A percentile compares a stretch with the other conserved stretches of the same genome.
Evolutionary conservation across 2,113 vertebrate species (phyloP).

Genomic region (Hemiprocne comata): DNA sequence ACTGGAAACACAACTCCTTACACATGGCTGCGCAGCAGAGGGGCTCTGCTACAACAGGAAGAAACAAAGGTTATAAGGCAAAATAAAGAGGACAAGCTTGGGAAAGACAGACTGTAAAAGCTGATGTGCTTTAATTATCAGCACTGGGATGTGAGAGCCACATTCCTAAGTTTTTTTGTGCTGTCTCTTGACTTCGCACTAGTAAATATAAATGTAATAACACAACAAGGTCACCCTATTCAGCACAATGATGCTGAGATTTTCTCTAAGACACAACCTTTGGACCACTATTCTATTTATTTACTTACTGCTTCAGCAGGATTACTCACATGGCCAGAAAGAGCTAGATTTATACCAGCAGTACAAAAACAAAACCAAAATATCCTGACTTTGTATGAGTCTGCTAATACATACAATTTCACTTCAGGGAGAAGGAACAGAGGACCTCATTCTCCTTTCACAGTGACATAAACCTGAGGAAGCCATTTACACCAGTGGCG

Average conservation of each 20-base stretch:
- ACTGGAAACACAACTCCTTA: background rate
- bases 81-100: background rate
- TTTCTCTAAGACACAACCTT: background rate
- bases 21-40: rapidly evolving
- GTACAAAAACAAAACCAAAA: background rate
- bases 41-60: background rate
- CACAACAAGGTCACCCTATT: background rate
- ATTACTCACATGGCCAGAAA: background rate
- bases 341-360: background rate
- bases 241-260: background rate
- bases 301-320: background rate
- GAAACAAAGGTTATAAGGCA: background rate
- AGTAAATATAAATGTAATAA: background rate
- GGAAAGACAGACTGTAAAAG: background rate
- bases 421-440: background rate
- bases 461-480: background rate
- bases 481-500: background rate
- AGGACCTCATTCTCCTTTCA: background rate
- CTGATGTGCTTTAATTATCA: background rate
- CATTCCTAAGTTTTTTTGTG: background rate
- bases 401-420: background rate
- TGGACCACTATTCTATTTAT: background rate
- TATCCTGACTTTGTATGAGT: background rate
- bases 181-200: background rate
- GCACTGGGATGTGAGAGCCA: background rate